phyloP scores from a whole-genome alignment of 2,888 invertebrate genomes.

The Drosophila recens region DNA sequence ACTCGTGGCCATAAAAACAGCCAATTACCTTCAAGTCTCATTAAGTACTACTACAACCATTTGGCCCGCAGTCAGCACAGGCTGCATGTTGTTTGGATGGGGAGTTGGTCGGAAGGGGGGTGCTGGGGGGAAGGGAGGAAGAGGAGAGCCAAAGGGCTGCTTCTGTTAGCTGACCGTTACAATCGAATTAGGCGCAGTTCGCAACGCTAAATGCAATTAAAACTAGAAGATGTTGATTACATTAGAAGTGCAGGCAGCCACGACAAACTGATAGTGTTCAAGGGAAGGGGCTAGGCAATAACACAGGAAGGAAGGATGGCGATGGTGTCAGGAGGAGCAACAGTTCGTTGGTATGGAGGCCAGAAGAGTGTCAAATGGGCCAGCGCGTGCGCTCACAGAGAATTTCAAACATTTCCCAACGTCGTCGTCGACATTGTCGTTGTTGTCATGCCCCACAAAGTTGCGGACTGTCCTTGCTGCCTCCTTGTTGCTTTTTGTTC shows the following conservation, averaged over 20 bases:
- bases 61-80: constrained; percentile 22
- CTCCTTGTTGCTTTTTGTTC: constrained; percentile 37
- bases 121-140: not conserved
- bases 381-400: constrained; percentile 27
- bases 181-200: constrained; percentile 72
- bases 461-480: constrained; percentile 31
- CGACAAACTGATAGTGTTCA: constrained; percentile 15
- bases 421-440: constrained; percentile 7
- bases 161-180: constrained; percentile 71
- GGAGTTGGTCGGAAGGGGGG: not conserved
- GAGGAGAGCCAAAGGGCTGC: constrained; percentile 49
- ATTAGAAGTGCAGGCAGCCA: constrained; percentile 72
- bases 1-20: constrained; percentile 73
- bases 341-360: not conserved
- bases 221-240: constrained; percentile 77
- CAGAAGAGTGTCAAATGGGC: not conserved
- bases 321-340: not conserved
- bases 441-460: constrained; percentile 42
- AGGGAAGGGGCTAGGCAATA: no score
- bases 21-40: constrained; percentile 78
- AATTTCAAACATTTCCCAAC: constrained; percentile 40
- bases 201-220: constrained; percentile 80
- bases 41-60: constrained; percentile 70
- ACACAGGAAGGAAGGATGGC: no score
- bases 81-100: not conserved